Evolutionary conservation across 2,113 vertebrate species (phyloP).

Genomic region (Callaeas wilsoni): DNA sequence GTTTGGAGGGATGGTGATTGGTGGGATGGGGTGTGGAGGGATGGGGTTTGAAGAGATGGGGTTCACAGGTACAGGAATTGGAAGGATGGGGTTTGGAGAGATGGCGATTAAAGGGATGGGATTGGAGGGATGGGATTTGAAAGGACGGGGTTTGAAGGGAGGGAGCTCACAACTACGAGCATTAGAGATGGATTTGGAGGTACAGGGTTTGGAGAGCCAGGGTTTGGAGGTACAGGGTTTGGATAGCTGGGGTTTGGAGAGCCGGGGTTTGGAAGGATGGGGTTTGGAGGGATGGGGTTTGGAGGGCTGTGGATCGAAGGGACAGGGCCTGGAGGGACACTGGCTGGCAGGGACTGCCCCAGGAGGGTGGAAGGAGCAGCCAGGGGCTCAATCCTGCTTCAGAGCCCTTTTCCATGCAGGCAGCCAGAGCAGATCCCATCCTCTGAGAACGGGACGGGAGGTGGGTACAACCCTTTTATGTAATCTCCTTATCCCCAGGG

Average conservation of each 20-base stretch:
- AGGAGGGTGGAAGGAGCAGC: neutral
- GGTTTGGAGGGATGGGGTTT: neutral
- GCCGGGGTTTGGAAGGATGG: neutral
- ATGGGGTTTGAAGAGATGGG: too few species aligned
- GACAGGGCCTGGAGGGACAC: neutral
- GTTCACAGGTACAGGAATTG: neutral
- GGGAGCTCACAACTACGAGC: too few species aligned
- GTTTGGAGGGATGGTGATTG: neutral
- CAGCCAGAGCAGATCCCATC: neutral
- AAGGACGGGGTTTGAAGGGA: neutral
- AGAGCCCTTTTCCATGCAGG: neutral
- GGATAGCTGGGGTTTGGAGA: rapidly evolving
- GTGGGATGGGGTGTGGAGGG: neutral
- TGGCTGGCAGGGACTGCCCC: neutral
- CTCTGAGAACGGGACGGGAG: neutral
- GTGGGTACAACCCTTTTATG: neutral
- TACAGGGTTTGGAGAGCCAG: neutral
- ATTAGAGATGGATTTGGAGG: too few species aligned
- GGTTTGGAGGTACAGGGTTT: rapidly evolving
- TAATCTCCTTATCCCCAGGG: neutral
- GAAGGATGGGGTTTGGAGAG: neutral
- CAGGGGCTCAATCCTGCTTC: rapidly evolving
- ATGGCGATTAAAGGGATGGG: too few species aligned
- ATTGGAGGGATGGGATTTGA: too few species aligned
- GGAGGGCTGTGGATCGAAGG: neutral